These are phyloP conservation scores for Drosophila tanythrix DNA, from an alignment of 2,888 invertebrate genomes.

Conservation along the genomic window DNA sequence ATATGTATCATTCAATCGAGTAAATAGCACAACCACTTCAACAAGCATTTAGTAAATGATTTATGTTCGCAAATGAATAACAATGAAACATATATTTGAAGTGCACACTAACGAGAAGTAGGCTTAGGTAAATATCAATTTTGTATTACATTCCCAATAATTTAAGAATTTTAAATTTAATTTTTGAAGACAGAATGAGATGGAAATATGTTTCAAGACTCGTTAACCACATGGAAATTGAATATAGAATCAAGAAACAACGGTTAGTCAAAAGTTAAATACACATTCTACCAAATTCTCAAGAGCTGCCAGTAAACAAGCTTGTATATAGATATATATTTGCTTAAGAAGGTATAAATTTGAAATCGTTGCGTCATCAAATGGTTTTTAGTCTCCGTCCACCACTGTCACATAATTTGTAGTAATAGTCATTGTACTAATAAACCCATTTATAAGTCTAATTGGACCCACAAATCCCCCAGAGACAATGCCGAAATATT, in stretches of 20 bases:
- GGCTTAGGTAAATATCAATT: background rate
- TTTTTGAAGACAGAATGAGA: background rate
- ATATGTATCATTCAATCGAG: background rate
- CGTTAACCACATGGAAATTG: background rate
- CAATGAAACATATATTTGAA: background rate
- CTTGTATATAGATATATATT: background rate
- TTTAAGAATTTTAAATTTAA: background rate
- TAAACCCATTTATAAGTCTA: constrained; percentile 3
- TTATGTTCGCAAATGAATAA: background rate
- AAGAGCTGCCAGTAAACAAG: background rate
- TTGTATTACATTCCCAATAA: background rate
- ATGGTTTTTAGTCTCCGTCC: no score
- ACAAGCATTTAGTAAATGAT: background rate
- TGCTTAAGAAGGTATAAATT: background rate
- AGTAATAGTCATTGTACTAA: background rate
- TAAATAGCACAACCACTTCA: background rate
- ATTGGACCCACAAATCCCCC: constrained; percentile 5
- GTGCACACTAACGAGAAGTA: background rate
- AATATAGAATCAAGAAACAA: background rate
- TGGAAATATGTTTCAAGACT: background rate
- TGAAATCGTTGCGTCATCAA: background rate
- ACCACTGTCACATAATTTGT: background rate
- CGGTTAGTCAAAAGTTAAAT: background rate
- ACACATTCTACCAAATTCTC: no score
- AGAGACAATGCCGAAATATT: constrained; percentile 4